These are phyloP conservation scores for Marisa cornuarietis DNA, from an alignment of 1,140 invertebrate species.

Conservation along the genomic window DNA sequence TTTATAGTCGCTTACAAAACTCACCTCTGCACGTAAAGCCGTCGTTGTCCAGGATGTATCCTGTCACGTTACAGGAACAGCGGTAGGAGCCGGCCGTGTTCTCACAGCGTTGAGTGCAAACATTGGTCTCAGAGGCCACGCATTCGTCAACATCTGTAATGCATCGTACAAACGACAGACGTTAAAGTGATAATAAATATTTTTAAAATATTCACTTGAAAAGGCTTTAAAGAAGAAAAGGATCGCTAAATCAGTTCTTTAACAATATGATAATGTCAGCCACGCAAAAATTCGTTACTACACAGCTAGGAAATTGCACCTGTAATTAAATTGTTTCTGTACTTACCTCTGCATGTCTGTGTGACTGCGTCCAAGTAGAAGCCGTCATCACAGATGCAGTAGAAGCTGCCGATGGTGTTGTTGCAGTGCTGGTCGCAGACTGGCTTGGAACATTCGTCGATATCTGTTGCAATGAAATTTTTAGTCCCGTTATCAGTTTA, in stretches of 20 bases:
- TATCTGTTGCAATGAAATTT: conserved; percentile 18
- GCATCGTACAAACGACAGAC: background rate
- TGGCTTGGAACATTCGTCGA: conserved; percentile 28
- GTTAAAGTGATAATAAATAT: background rate
- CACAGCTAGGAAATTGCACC: background rate
- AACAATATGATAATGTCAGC: too few species aligned
- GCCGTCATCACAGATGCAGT: conserved; percentile 30
- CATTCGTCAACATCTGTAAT: conserved; percentile 35
- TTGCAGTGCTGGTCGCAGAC: conserved; percentile 26
- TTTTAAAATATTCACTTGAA: too few species aligned
- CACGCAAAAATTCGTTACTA: too few species aligned
- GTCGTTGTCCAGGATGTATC: conserved; percentile 36
- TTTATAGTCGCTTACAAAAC: too few species aligned
- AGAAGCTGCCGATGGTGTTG: conserved; percentile 27
- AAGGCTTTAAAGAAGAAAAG: too few species aligned
- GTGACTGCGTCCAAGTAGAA: conserved; percentile 18
- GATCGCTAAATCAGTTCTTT: too few species aligned
- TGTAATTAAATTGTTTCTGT: background rate
- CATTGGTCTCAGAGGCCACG: background rate
- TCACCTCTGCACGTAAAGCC: conserved; percentile 29
- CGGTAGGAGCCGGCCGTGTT: conserved; percentile 43
- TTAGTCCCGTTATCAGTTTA: background rate
- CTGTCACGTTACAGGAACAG: conserved; percentile 34
- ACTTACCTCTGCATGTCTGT: background rate
- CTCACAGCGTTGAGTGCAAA: conserved; percentile 66